A percentile compares a stretch with the other conserved stretches of the same genome.
phyloP scores from a whole-genome alignment of 2,113 vertebrate genomes.

The Haemorhous mexicanus region DNA sequence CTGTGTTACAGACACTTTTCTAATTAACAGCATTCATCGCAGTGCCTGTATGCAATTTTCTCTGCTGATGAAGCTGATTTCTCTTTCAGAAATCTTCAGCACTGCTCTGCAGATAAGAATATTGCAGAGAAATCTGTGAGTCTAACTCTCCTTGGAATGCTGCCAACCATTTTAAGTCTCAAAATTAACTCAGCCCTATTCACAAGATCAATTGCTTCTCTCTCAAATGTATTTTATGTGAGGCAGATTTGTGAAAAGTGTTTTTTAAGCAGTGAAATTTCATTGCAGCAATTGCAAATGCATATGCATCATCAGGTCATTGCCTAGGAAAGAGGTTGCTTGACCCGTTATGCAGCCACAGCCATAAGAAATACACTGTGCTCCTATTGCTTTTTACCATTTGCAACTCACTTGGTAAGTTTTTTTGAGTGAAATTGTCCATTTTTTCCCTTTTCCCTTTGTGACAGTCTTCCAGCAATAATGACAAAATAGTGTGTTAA shows the following conservation, averaged over 20 bases:
- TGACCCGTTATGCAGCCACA: neutral
- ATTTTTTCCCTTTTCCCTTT: neutral
- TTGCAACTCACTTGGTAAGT: neutral
- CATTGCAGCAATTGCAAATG: neutral
- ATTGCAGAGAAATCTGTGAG: neutral
- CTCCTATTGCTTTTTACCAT: neutral
- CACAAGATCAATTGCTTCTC: neutral
- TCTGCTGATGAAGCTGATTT: neutral
- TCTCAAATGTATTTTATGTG: neutral
- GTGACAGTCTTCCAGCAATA: neutral
- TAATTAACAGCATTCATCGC: neutral
- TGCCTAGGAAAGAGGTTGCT: neutral
- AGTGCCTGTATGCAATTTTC: neutral
- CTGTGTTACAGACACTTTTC: neutral
- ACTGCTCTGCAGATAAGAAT: neutral
- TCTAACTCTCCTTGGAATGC: neutral
- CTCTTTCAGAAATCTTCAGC: neutral
- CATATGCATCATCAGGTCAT: neutral
- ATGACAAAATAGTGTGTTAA: neutral
- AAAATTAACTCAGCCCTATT: conserved; percentile 1
- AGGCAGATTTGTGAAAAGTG: neutral
- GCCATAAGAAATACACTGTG: neutral
- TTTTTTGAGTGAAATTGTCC: neutral
- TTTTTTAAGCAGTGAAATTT: neutral
- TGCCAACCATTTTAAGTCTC: neutral